Evolutionary conservation across 2,113 vertebrate genomes (phyloP), one percentile per base, ranked within the genome.

Genomic region (Oncorhynchus tshawytscha): DNA sequence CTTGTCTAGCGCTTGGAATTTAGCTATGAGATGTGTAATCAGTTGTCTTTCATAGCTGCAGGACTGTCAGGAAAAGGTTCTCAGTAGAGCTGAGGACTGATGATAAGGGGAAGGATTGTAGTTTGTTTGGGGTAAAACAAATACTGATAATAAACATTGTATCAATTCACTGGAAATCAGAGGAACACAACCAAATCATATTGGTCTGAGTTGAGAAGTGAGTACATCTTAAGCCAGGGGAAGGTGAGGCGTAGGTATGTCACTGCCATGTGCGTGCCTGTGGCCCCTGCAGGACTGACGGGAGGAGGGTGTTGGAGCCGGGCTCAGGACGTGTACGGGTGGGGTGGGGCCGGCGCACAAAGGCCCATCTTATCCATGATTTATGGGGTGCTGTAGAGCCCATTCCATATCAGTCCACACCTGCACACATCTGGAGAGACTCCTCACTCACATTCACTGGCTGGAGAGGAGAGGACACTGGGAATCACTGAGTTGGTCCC

Each of bases 401-500:
- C 74, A 72, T 74, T 76, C 62, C 67, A 67, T 39, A 24, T 86
- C 69, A 81, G 34, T 66, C 60, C 71, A 72, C 81, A 65, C 79
- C 72, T 73, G 6, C 39, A 54, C 75, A 71, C 74, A 72, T 78
- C 81, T 76, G 78, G 74, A 29, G 45, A 16, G 48, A 67, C 27
- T 77, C 49, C 71, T 45, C 9, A 45, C 39, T 45, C 62, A 34
- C 27, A n/a, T 16, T 18, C 18, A 11, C 49, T 68, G 51, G 34
- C 15, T 75, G 24, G 48, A 68, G 6, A n/a, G 22, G 60, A 11
- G 9, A 45, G 39, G 27, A 34, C 66, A 20, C 24, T 29, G 66
- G 22, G 62, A 39, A 25, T 64, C n/a, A 12, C 62, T 24, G 24
- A 65, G 11, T 22, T 13, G 62, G 22, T 65, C 7, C 22, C 39